Conservation (phyloP, 1,140 invertebrate genomes). For the Araneus ventricosus region DNA sequence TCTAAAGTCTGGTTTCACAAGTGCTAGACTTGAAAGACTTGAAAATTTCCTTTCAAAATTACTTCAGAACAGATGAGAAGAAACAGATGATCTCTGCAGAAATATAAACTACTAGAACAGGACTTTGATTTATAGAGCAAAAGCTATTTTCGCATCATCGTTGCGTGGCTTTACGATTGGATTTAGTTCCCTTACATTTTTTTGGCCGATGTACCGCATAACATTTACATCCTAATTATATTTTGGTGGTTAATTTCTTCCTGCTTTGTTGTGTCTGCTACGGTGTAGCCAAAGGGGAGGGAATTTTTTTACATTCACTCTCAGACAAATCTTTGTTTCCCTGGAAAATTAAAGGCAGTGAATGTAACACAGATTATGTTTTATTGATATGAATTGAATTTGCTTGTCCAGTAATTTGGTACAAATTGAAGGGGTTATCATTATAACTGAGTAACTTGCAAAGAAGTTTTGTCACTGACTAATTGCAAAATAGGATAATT, state of each 20-base stretch:
- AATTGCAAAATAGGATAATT: too few species aligned
- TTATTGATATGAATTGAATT: too few species aligned
- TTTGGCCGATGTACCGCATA: background rate
- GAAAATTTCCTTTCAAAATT: too few species aligned
- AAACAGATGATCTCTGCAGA: too few species aligned
- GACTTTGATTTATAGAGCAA: background rate
- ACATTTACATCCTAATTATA: constrained; percentile 55
- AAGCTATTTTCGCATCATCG: background rate
- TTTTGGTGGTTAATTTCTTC: background rate
- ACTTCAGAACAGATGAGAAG: too few species aligned
- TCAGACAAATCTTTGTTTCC: background rate
- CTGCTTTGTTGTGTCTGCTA: background rate
- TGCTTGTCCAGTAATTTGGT: too few species aligned
- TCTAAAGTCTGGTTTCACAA: too few species aligned
- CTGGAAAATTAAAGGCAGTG: background rate
- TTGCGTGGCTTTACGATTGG: background rate
- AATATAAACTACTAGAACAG: background rate
- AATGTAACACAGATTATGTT: background rate
- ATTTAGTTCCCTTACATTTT: background rate
- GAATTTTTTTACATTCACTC: background rate
- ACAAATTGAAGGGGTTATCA: too few species aligned
- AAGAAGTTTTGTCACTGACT: too few species aligned
- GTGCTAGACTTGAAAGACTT: too few species aligned
- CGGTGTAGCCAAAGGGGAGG: background rate
- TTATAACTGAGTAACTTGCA: too few species aligned